Evolutionary conservation across 1,140 invertebrate species (phyloP).

Genomic region (Uloborus diversus): DNA sequence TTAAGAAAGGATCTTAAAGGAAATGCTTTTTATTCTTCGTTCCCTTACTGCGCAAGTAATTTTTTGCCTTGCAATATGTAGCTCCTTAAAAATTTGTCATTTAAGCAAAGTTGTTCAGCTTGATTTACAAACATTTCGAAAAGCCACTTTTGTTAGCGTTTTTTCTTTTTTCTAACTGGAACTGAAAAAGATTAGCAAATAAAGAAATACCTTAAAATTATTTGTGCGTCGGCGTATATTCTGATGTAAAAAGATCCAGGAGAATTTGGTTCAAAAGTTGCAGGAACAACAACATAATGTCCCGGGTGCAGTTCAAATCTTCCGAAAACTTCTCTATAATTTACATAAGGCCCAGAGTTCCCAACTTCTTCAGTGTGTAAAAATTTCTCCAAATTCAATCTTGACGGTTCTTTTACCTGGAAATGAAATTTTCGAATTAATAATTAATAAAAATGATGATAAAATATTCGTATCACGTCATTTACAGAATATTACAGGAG

Average conservation of each 20-base stretch:
- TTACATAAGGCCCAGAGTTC: constrained; percentile 71
- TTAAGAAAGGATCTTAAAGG: too few relatives aligned
- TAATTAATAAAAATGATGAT: background rate
- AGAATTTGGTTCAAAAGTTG: constrained; percentile 71
- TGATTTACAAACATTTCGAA: too few relatives aligned
- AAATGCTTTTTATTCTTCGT: too few relatives aligned
- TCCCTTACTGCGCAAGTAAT: too few relatives aligned
- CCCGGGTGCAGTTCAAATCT: constrained; percentile 69
- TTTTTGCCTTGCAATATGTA: too few relatives aligned
- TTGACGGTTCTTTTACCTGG: constrained; percentile 29
- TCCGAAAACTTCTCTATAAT: constrained; percentile 70
- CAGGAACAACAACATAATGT: constrained; percentile 71
- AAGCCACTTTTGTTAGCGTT: too few relatives aligned
- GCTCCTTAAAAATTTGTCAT: too few relatives aligned
- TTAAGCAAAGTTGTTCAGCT: too few relatives aligned
- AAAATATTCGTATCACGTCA: background rate
- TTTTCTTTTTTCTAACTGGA: too few relatives aligned
- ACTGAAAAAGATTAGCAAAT: too few relatives aligned
- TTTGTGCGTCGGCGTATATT: constrained; percentile 68
- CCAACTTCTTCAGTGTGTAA: constrained; percentile 69
- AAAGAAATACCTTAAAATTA: constrained; percentile 58
- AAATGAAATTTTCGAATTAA: background rate
- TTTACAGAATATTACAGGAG: background rate
- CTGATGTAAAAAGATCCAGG: constrained; percentile 70
- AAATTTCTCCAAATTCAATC: constrained; percentile 67